Percentiles rank a stretch among this genome's conserved stretches.
These are phyloP conservation scores for Aphaenogaster floridana DNA, from an alignment of 1,140 invertebrate species.

Conservation along the genomic window DNA sequence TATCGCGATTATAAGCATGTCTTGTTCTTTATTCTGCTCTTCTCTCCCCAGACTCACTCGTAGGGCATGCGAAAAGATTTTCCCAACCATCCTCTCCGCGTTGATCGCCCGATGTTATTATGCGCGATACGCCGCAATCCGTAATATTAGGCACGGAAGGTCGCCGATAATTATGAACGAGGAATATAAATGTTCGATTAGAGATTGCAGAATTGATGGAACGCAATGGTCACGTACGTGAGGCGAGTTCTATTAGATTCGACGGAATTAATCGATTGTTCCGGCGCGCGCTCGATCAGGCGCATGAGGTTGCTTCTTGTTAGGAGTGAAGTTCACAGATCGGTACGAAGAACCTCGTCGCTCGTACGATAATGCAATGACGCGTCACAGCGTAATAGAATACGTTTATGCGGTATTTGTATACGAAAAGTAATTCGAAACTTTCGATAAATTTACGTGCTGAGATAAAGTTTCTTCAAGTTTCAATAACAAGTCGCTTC, in stretches of 20 bases:
- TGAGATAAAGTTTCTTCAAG: constrained; percentile 7
- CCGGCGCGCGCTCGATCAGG: constrained; percentile 29
- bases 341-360: constrained; percentile 38
- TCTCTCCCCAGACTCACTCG: neutral
- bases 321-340: constrained; percentile 35
- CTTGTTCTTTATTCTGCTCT: neutral
- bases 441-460: constrained; percentile 18
- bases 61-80: neutral
- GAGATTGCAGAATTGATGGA: constrained; percentile 61
- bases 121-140: constrained; percentile 63
- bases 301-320: neutral
- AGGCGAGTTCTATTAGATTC: constrained; percentile 65
- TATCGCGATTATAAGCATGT: neutral
- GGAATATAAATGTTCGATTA: constrained; percentile 76
- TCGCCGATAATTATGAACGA: constrained; percentile 71
- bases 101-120: constrained; percentile 56
- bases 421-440: constrained; percentile 33
- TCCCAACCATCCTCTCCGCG: neutral
- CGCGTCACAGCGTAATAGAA: constrained; percentile 32
- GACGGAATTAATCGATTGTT: constrained; percentile 59
- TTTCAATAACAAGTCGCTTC: neutral
- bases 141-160: constrained; percentile 73
- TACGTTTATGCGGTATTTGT: constrained; percentile 31
- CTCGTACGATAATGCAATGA: constrained; percentile 14
- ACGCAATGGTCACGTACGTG: constrained; percentile 67